A percentile compares a stretch with the other conserved stretches of the same genome.
Evolutionary conservation across 2,888 invertebrate species (phyloP).

Genomic region (Cheilosia impressa): DNA sequence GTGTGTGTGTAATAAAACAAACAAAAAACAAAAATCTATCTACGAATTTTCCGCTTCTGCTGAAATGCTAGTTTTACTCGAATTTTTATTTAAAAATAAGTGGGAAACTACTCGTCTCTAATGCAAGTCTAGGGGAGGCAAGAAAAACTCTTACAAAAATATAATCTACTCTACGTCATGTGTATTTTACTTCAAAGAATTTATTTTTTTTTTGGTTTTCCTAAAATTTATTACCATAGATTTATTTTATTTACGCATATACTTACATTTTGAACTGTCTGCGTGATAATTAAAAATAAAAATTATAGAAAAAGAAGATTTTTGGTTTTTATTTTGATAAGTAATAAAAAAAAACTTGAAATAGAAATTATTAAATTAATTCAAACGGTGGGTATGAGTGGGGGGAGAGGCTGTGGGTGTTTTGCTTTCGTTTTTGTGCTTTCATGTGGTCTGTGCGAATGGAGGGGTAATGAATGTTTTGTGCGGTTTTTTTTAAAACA

Average conservation of each 20-base stretch:
- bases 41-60: not conserved
- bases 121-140: slow-evolving; percentile 18
- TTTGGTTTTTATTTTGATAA: slow-evolving; percentile 63
- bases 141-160: slow-evolving; percentile 1
- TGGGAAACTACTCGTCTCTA: slow-evolving; percentile 6
- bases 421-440: not conserved
- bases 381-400: not conserved
- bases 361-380: slow-evolving; percentile 29
- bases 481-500: not conserved
- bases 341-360: slow-evolving; percentile 32
- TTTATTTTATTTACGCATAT: slow-evolving; percentile 66
- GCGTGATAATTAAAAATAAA: slow-evolving; percentile 80
- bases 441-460: not conserved
- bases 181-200: slow-evolving; percentile 4
- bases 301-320: slow-evolving; percentile 76
- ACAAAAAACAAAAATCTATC: not conserved
- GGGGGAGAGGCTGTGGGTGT: not conserved
- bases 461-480: not conserved
- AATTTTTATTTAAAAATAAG: not conserved
- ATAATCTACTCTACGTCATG: slow-evolving; percentile 46
- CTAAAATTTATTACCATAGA: slow-evolving; percentile 41
- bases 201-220: not conserved
- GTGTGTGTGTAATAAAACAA: not conserved
- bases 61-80: slow-evolving; percentile 1
- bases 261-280: slow-evolving; percentile 84